Base-by-base conservation (phyloP, 2,113 vertebrate genomes). In the Anser brachyrhynchus region DNA sequence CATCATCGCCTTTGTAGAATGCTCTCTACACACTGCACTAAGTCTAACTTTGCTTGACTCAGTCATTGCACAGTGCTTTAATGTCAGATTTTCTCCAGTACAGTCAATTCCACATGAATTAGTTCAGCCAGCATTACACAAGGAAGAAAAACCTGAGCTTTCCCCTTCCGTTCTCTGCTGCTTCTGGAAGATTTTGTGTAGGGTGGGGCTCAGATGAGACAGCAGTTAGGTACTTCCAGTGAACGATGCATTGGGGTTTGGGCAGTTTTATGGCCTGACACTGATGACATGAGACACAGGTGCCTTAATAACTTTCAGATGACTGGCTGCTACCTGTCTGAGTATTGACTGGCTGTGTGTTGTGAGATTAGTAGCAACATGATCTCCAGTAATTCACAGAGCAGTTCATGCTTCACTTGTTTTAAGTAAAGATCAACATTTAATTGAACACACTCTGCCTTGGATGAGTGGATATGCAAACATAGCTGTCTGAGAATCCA, bases 11-110 rank as follows among this genome's bases (percentile, higher is more conserved):
- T 49, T 49, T 10, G 20, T 21, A 10, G 70, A 82, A 76, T 37
- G 20, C 35, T 87, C 46, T 44, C 0, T 0, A 46, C 43, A 26
- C 0, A 1, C 22, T 78, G 39, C 44, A 25, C 6, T n/a, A 55
- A 59, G 29, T 52, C 43, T 76, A 0, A 0, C 49, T 21, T 66
- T 41, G 10, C 2, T 0, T 62, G 51, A 43, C 19, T 21, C 21
- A 76, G 39, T 25, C 33, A 11, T 44, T 65, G 18, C 29, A 18
- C 8, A 11, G 23, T 14, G 23, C 55, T 83, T 76, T 62, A 75
- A 57, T 37, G 33, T 31, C 44, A 9, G 17, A 71, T 84, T 23
- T 12, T 64, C 46, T 71, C 52, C 17, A 6, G 44, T 58, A 4
- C 0, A 2, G 61, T 77, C 13, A 62, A 9, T 69, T 87, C 20